A percentile compares a stretch with the other conserved stretches of the same genome.
Evolutionary conservation across 2,888 invertebrate genomes (phyloP).

Genomic region (Troides oblongomaculatus): DNA sequence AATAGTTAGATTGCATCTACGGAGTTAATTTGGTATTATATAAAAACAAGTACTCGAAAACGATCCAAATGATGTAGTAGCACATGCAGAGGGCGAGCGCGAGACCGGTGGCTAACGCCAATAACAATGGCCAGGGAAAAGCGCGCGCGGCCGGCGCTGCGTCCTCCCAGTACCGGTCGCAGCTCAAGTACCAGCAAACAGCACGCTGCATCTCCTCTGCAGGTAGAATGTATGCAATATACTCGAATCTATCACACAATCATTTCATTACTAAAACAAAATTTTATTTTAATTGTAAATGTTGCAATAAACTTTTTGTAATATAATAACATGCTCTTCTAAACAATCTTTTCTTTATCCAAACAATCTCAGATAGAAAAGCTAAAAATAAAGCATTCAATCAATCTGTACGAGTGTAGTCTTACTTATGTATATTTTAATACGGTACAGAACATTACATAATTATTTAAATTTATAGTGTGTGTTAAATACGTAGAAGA

Average conservation of each 20-base stretch:
- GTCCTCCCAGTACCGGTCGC: slow-evolving; percentile 95
- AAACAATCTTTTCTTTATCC: too few species aligned
- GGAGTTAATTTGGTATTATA: not conserved
- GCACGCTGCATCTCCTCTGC: slow-evolving; percentile 92
- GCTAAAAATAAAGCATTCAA: too few species aligned
- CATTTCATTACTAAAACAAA: not conserved
- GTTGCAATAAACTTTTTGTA: not conserved
- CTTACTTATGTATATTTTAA: too few species aligned
- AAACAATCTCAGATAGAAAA: too few species aligned
- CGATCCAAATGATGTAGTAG: slow-evolving; percentile 95
- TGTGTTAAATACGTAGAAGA: too few species aligned
- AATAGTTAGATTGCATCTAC: not conserved
- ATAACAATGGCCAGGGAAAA: slow-evolving; percentile 89
- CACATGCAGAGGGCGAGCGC: slow-evolving; percentile 92
- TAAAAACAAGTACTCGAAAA: slow-evolving; percentile 89
- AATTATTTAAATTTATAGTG: too few species aligned
- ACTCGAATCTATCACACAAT: not conserved
- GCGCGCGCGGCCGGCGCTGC: slow-evolving; percentile 85
- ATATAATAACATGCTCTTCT: too few species aligned
- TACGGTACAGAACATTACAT: too few species aligned
- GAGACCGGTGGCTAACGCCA: slow-evolving; percentile 89
- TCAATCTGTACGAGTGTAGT: too few species aligned
- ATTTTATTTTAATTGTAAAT: not conserved
- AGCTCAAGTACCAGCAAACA: slow-evolving; percentile 95
- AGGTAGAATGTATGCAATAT: not conserved